Evolutionary conservation across 2,113 vertebrate genomes (phyloP).

Genomic region (Tringa solitaria): DNA sequence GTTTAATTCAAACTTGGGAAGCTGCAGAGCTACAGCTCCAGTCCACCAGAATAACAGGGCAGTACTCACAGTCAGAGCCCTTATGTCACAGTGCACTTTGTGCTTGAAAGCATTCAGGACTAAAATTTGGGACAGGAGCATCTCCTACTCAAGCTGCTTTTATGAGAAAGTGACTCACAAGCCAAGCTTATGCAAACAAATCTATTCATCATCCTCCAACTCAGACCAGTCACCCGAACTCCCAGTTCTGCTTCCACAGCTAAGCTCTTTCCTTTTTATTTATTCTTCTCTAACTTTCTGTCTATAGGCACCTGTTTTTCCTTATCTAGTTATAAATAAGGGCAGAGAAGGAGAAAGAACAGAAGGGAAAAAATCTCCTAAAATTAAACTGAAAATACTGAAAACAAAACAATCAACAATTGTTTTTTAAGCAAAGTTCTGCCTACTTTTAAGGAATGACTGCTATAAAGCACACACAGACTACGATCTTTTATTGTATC

Average conservation of each 20-base stretch:
- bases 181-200: constrained; percentile 24
- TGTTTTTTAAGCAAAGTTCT: neutral
- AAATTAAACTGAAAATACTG: neutral
- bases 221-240: neutral
- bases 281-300: neutral
- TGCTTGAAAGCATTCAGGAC: neutral
- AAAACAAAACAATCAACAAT: neutral
- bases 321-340: neutral
- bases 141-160: constrained; percentile 3
- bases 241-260: neutral
- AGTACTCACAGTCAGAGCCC: neutral
- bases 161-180: constrained; percentile 31
- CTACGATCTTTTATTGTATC: neutral
- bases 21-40: neutral
- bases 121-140: constrained; percentile 19
- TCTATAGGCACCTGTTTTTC: neutral
- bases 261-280: neutral
- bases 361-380: neutral
- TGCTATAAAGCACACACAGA: neutral
- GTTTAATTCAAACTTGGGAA: neutral
- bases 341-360: neutral
- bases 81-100: neutral
- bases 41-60: neutral
- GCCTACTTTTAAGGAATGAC: neutral
- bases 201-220: constrained; percentile 30